Conservation (phyloP, 1,140 invertebrate genomes). For the Pinna nobilis region DNA sequence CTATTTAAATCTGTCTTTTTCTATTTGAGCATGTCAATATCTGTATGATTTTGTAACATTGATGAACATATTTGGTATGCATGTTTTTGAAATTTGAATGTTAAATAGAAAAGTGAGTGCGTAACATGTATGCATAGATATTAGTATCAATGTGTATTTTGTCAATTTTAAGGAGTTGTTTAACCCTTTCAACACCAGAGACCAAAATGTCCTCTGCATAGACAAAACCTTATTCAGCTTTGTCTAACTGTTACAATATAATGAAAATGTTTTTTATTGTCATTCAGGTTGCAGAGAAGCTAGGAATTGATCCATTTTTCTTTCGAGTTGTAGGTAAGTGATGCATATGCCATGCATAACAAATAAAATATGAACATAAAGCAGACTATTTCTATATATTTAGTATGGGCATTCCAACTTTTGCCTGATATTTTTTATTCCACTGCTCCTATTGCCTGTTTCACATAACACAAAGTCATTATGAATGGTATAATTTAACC, state of each 20-base stretch:
- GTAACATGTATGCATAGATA: too few species aligned
- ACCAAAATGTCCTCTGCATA: not conserved
- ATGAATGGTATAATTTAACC: too few species aligned
- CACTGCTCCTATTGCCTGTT: too few species aligned
- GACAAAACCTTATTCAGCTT: not conserved
- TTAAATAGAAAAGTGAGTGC: too few species aligned
- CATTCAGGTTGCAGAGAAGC: conserved; percentile 57
- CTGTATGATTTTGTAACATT: not conserved
- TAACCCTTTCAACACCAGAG: too few species aligned
- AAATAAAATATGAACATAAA: not conserved
- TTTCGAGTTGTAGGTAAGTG: conserved; percentile 77
- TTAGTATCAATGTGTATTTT: too few species aligned
- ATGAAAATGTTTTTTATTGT: conserved; percentile 1
- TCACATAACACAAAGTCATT: too few species aligned
- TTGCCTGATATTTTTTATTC: too few species aligned
- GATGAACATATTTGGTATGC: not conserved
- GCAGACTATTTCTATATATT: not conserved
- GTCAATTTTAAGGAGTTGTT: too few species aligned
- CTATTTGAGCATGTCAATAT: too few species aligned
- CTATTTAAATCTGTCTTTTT: too few species aligned
- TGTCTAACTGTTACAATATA: not conserved
- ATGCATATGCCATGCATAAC: not conserved
- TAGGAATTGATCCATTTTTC: conserved; percentile 61
- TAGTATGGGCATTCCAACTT: not conserved
- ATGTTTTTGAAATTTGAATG: not conserved